Evolutionary conservation across 1,140 invertebrate genomes (phyloP), one percentile per base, ranked within the genome.

Genomic region (Halesus radiatus): DNA sequence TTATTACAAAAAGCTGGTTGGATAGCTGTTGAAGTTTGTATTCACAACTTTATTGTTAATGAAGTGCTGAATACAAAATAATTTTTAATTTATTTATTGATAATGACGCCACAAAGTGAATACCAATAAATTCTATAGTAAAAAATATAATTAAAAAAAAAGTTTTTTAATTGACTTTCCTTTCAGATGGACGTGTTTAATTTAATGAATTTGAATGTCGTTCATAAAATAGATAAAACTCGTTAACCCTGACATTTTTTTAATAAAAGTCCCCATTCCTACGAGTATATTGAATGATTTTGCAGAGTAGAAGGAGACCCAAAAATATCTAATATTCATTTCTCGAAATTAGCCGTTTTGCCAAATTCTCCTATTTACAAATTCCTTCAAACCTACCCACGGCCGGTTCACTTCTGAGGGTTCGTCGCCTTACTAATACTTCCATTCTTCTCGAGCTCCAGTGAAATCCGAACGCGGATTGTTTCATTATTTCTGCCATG

Each of bases 401-500:
- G 23, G 6, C 60, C 23, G 23, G 22, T 1, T 3, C 62, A 22
- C 23, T 4, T 29, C 62, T 29, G 8, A 32, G 7, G 32, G 32
- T 3, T 32, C 32, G 4, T 32, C 32, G 32, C 32, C 5, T 32
- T 32, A 32, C 37, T 45, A 45, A 13, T 13, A 13, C 10, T 45
- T 45, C 37, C 8, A 45, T 45, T 13, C 37, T 45, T 13, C 10
- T 13, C 8, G 37, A 45, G 32, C 32, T 7, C 7, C 32, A 5
- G 32, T 32, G 5, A 32, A 32, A 64, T n/a, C 22, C 20, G 60
- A 64, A 26, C 26, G 20, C 2, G 60, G 32, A 32, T 66, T 66
- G 62, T 66, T 66, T 66, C 62, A 66, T 66, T 37, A 66, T 29
- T 22, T 66, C 62, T 66, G 62, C 26, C 62, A 32, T 32, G 23